Evolutionary conservation across 2,113 vertebrate genomes (phyloP).

Genomic region (Amblyopsis rosae): DNA sequence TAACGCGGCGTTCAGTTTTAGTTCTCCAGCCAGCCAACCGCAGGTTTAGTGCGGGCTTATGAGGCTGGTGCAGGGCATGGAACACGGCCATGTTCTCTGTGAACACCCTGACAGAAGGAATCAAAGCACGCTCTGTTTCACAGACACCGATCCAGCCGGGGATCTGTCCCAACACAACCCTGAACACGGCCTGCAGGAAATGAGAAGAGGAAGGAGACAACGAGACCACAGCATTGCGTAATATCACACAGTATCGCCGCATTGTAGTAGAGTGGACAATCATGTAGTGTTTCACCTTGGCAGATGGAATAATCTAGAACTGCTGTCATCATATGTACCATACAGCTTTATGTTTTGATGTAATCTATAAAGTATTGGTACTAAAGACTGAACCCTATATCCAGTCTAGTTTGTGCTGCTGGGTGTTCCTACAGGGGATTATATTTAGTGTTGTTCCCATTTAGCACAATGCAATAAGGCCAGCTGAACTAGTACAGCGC

Average conservation of each 20-base stretch:
- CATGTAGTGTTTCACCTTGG: not conserved
- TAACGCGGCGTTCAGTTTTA: too few relatives aligned
- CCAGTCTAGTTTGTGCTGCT: constrained; percentile 1
- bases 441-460: too few relatives aligned
- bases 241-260: not conserved
- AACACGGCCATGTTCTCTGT: not conserved
- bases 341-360: not conserved
- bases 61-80: constrained; percentile 26
- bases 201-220: constrained; percentile 7
- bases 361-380: not conserved
- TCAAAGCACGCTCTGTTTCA: too few relatives aligned
- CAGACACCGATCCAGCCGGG: not conserved
- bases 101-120: not conserved
- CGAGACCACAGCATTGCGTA: constrained; percentile 8
- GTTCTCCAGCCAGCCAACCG: too few relatives aligned
- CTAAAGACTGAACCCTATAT: not conserved
- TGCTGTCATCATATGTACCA: not conserved
- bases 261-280: not conserved
- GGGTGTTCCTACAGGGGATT: not conserved
- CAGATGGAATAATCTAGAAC: not conserved
- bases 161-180: not conserved
- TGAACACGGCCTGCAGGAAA: not conserved
- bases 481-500: constrained; percentile 30
- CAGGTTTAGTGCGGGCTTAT: too few relatives aligned
- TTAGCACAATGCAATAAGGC: constrained; percentile 20